Conservation (phyloP, 2,113 vertebrate species). For the Psittacus erithacus region DNA sequence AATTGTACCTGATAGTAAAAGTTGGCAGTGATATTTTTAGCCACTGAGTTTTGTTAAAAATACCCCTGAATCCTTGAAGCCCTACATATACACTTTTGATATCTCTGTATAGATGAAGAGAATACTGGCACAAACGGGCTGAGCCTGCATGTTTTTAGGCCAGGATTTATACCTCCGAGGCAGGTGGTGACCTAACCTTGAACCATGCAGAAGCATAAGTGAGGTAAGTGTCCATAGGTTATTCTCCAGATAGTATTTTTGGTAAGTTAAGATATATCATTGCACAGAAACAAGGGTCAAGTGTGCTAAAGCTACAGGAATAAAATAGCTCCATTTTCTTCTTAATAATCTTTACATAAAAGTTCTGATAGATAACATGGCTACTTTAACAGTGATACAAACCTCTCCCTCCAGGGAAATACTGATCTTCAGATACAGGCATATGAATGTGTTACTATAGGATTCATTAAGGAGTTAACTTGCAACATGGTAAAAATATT, state of each 20-base stretch:
- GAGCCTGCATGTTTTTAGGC: neutral
- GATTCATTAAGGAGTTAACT: neutral
- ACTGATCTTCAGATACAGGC: neutral
- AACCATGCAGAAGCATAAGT: neutral
- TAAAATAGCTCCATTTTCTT: neutral
- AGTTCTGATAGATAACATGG: neutral
- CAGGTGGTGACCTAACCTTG: neutral
- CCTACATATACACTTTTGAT: neutral
- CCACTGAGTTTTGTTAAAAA: neutral
- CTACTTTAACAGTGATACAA: neutral
- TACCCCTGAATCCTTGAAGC: neutral
- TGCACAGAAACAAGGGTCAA: neutral
- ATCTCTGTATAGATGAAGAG: neutral
- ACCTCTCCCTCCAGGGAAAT: neutral
- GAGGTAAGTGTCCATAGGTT: neutral
- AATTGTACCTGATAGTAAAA: neutral
- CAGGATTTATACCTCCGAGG: neutral
- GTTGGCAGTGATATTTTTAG: neutral
- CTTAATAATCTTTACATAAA: neutral
- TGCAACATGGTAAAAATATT: neutral
- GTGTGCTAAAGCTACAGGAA: neutral
- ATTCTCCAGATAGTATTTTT: neutral
- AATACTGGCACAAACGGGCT: neutral
- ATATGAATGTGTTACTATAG: neutral
- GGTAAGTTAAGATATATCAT: neutral